Base-by-base conservation (phyloP, 1,140 invertebrate species). In the Pseudachorutes palmiensis region DNA sequence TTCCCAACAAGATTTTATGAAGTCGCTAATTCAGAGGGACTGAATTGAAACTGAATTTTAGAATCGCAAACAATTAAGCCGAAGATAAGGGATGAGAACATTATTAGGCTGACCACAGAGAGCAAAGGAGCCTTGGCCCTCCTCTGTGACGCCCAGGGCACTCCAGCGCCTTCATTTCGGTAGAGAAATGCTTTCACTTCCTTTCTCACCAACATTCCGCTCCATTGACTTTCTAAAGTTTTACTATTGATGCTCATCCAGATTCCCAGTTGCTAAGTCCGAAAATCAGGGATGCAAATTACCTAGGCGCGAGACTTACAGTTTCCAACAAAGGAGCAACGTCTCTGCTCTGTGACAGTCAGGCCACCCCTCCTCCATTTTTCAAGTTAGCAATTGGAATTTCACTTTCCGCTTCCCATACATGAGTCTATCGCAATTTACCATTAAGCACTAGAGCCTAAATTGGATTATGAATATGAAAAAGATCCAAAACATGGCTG, bases 101-200 rank as follows among this genome's bases (percentile, higher is more conserved):
- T 41, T 26, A 41, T 66, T 66, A 9, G 36, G 19, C 36, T 45
- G 41, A 78, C 77, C 62, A 78, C 77, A 71, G 75, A 77, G 48
- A 74, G 77, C 76, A 66, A 73, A 55, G 75, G 72, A 67, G 81
- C 79, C 29, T 58, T 68, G n/a, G 66, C 69, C 55, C 41, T 70
- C 31, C 28, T 58, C 16, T 70, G 71, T 55, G 64, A 69, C 31
- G 68, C 72, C 55, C 68, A 70, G 48, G 64, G 64, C 45, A 70
- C 65, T 61, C 70, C 70, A 3, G 22, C 59, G 33, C 72, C 72
- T 24, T 12, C 26, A n/a, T 73, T 71, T 65, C 32, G 70, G 72
- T 73, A 55, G n/a, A 71, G 49, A 30, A 29, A 48, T 59, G 0
- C 33, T 58, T 61, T 36, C 24, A 19, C 24, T 55, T 14, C 51